Evolutionary conservation across 2,888 invertebrate species (phyloP), one percentile per base, ranked within the genome.

Genomic region (Syrista parreyssii): DNA sequence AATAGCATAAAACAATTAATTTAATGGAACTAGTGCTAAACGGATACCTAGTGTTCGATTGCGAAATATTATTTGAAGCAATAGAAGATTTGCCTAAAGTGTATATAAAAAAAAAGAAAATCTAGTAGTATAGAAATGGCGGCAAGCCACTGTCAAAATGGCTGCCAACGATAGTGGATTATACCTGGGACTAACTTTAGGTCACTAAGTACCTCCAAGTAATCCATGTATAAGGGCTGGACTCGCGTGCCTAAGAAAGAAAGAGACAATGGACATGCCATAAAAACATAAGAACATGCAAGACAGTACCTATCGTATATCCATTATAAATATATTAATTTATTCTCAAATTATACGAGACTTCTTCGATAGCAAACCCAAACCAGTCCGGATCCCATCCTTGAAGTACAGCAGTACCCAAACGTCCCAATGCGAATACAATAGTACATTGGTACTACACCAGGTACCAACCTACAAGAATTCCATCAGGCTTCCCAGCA

Each of bases 291-390:
- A 85, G 88, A 85, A 89, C 88, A 87, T 87, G 86, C 87, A 32
- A 75, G 84, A 89, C 86, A 87, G 88, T 90, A 90, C 88, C 88
- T 89, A 91, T 87, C 91, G 88, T 90, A 91, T 91, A 91, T 90
- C 87, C 88, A 91, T 89, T 89, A 86, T 86, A 88, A 86, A 86
- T 91, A 91, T 91, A 91, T 91, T 91, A 91, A 91, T 91, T 91
- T 91, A 91, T 91, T 91, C 91, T 91, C 88, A 90, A 90, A 84
- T 71, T 71, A 71, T 15, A 71, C 71, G 32, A 32, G 71, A 23
- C 31, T 71, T 71, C 71, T 33, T 71, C 71, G 12, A 33, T 55
- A 23, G 55, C 55, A 55, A 55, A 55, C 55, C 55, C 55, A 55
- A 55, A 23, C 55, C 55, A 40, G 40, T 40, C 40, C 40, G 23